A percentile compares a stretch with the other conserved stretches of the same genome.
phyloP scores from a whole-genome alignment of 30 jellyfish, hydroid and myxozoan genomes.

The Morbakka virulenta region DNA sequence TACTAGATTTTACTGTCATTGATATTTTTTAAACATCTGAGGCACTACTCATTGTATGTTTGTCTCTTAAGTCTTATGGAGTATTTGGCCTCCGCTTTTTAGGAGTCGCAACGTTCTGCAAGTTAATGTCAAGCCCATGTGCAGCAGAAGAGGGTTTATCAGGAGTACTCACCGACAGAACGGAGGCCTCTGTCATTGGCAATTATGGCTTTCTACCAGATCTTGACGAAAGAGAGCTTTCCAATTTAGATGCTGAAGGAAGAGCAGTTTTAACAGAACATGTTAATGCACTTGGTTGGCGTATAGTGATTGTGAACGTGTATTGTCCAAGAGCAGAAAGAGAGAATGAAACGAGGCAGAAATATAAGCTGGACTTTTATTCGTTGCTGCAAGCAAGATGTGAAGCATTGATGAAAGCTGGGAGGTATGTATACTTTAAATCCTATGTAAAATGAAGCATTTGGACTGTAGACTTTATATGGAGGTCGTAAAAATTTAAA shows the following conservation, averaged over 20 bases:
- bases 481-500: too few relatives aligned
- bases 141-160: constrained; percentile 90
- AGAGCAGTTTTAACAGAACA: constrained; percentile 83
- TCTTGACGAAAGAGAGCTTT: constrained; percentile 24
- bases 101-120: constrained; percentile 94
- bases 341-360: constrained; percentile 74
- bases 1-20: too few relatives aligned
- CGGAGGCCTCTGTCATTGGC: neutral
- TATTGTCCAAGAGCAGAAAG: constrained; percentile 91
- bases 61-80: too few relatives aligned
- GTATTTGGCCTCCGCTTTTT: neutral
- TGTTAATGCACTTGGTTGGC: constrained; percentile 5
- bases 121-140: constrained; percentile 46
- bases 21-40: neutral
- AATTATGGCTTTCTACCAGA: neutral
- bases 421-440: constrained; percentile 49
- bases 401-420: constrained; percentile 23
- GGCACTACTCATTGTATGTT: neutral
- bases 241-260: constrained; percentile 65
- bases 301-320: constrained; percentile 62
- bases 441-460: too few relatives aligned
- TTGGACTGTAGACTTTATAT: too few relatives aligned
- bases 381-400: constrained; percentile 64
- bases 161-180: constrained; percentile 25
- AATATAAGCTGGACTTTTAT: constrained; percentile 74